Percentiles rank a stretch among this genome's conserved stretches.
These are phyloP conservation scores for Episyrphus balteatus DNA, from an alignment of 1,140 invertebrate genomes.

Conservation along the genomic window DNA sequence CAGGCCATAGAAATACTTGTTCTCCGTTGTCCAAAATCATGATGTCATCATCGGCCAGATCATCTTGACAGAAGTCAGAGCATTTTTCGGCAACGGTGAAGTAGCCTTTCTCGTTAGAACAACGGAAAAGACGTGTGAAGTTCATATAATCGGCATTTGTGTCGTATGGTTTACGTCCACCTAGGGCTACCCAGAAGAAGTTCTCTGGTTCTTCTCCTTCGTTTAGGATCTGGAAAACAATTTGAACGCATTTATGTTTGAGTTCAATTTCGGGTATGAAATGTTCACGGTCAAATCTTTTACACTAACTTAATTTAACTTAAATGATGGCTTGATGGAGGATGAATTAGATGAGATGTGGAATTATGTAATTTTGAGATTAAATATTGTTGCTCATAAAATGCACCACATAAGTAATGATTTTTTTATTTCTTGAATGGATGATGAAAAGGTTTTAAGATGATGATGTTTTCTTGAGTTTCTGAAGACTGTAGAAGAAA, in stretches of 20 bases:
- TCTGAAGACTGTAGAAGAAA: too few relatives aligned
- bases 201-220: slow-evolving; percentile 98
- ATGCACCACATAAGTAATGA: too few relatives aligned
- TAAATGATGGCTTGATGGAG: too few relatives aligned
- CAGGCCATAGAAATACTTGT: slow-evolving; percentile 97
- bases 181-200: slow-evolving; percentile 96
- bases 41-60: slow-evolving; percentile 97
- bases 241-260: neutral
- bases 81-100: slow-evolving; percentile 99
- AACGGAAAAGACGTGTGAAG: slow-evolving; percentile 89
- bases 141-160: slow-evolving; percentile 87
- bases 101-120: slow-evolving; percentile 99
- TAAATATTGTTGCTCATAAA: too few relatives aligned
- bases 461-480: too few relatives aligned
- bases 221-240: slow-evolving; percentile 56
- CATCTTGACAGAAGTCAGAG: slow-evolving; percentile 99
- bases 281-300: too few relatives aligned
- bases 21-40: slow-evolving; percentile 99
- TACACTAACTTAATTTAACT: too few relatives aligned
- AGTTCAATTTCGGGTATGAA: too few relatives aligned
- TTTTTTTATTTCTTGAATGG: too few relatives aligned
- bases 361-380: too few relatives aligned
- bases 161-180: slow-evolving; percentile 88
- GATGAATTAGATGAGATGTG: too few relatives aligned
- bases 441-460: too few relatives aligned